Percentiles rank a stretch among this genome's conserved stretches.
phyloP scores from a whole-genome alignment of 1,140 invertebrate species.

The Ruditapes philippinarum region DNA sequence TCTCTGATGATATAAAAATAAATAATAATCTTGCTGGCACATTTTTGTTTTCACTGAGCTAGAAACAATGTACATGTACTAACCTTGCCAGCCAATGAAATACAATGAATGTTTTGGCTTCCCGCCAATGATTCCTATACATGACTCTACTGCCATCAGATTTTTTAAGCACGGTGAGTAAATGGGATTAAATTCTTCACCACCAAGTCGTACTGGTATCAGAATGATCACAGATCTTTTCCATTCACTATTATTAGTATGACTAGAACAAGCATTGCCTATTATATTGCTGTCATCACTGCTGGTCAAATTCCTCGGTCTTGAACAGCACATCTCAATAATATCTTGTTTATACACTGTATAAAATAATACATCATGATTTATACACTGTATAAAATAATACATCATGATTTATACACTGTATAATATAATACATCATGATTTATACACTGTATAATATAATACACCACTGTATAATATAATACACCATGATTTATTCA shows the following conservation, averaged over 20 bases:
- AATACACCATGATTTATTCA: too few relatives aligned
- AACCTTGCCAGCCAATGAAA: slow-evolving; percentile 95
- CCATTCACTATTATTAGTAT: slow-evolving; percentile 77
- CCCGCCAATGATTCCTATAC: slow-evolving; percentile 96
- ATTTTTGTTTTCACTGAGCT: too few relatives aligned
- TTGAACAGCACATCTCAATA: slow-evolving; percentile 83
- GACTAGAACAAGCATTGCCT: not conserved
- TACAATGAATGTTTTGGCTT: slow-evolving; percentile 96
- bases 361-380: slow-evolving; percentile 43
- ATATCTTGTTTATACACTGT: slow-evolving; percentile 87
- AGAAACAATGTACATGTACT: too few relatives aligned
- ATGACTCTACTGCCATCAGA: slow-evolving; percentile 92
- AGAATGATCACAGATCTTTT: slow-evolving; percentile 94
- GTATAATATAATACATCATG: too few relatives aligned
- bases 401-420: too few relatives aligned
- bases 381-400: too few relatives aligned
- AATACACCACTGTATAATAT: too few relatives aligned
- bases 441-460: too few relatives aligned
- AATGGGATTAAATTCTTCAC: slow-evolving; percentile 93
- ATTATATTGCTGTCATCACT: slow-evolving; percentile 42
- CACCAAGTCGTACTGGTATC: slow-evolving; percentile 94
- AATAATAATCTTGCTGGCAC: too few relatives aligned
- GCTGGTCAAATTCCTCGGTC: slow-evolving; percentile 69
- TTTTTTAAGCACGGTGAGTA: slow-evolving; percentile 93
- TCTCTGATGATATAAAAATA: too few relatives aligned